These are phyloP conservation scores for Mustela lutreola DNA, from an alignment of 2,113 vertebrate genomes.

Conservation along the genomic window DNA sequence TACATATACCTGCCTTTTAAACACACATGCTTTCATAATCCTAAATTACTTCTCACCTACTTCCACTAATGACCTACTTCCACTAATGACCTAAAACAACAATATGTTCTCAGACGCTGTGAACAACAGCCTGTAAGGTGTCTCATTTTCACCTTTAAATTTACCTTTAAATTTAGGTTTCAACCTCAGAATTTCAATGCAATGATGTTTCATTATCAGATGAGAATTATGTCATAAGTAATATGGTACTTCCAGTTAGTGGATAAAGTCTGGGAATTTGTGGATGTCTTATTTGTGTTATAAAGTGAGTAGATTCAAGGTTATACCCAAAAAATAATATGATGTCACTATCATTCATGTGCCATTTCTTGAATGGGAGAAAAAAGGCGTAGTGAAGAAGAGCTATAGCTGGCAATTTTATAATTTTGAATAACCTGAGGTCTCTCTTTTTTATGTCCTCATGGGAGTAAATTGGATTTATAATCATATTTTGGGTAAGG, in stretches of 20 bases:
- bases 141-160: neutral
- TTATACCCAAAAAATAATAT: neutral
- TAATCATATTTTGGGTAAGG: neutral
- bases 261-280: neutral
- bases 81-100: neutral
- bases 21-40: neutral
- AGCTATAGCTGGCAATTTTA: neutral
- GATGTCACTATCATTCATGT: neutral
- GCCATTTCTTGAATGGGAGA: neutral
- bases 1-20: neutral
- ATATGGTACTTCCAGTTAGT: slow-evolving; percentile 33
- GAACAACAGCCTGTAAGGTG: neutral
- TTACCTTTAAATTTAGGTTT: slow-evolving; percentile 2
- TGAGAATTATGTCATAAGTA: neutral
- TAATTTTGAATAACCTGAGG: neutral
- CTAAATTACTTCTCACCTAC: neutral
- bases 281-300: neutral
- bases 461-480: neutral
- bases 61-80: neutral
- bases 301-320: neutral
- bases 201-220: slow-evolving; percentile 28
- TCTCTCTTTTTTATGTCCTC: neutral
- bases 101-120: neutral
- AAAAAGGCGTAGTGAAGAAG: neutral
- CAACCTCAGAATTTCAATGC: neutral